These are phyloP conservation scores for Sinonovacula constricta DNA, from an alignment of 1,140 invertebrate species.

Conservation along the genomic window DNA sequence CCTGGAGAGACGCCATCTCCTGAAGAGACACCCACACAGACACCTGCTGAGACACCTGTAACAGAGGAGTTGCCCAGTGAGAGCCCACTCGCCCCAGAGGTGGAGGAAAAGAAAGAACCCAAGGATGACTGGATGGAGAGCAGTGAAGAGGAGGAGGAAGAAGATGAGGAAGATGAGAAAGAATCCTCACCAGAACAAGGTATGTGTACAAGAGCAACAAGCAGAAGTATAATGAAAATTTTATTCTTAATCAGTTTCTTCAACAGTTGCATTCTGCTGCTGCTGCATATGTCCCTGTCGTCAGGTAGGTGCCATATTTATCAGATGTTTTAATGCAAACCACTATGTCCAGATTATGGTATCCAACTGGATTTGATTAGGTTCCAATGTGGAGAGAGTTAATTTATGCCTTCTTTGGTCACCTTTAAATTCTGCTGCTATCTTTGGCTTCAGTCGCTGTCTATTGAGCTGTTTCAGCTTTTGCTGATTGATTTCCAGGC, in stretches of 20 bases:
- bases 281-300: neutral
- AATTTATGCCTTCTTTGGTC: no score
- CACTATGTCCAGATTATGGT: neutral
- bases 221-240: neutral
- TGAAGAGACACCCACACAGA: no score
- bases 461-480: no score
- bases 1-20: conserved; percentile 53
- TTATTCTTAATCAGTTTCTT: neutral
- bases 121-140: conserved; percentile 68
- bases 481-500: no score
- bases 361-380: neutral
- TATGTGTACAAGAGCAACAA: conserved; percentile 52
- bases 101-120: conserved; percentile 56
- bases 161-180: conserved; percentile 62
- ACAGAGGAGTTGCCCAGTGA: conserved; percentile 38
- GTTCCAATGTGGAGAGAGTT: no score
- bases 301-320: no score
- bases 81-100: conserved; percentile 10
- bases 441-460: no score
- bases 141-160: conserved; percentile 62
- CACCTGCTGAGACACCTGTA: conserved; percentile 29
- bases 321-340: neutral
- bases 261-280: neutral
- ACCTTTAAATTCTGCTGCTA: no score
- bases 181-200: conserved; percentile 41